Conservation (phyloP, 2,888 invertebrate species). For the Cylindroiulus punctatus region DNA sequence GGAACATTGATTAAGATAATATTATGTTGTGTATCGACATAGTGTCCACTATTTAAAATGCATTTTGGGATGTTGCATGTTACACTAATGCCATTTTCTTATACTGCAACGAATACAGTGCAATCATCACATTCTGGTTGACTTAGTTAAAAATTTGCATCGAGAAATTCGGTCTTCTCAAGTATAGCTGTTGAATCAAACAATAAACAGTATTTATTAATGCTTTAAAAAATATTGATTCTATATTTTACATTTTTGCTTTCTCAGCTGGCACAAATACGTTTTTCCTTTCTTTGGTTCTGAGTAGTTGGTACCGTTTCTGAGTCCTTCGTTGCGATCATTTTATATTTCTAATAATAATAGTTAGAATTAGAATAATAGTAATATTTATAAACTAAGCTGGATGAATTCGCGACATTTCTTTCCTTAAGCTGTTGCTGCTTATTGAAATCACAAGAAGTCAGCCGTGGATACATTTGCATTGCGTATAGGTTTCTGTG, state of each 20-base stretch:
- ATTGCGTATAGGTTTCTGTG: background rate
- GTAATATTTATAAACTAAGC: background rate
- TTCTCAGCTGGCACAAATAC: background rate
- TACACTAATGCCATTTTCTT: too few species aligned
- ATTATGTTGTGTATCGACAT: too few species aligned
- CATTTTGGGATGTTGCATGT: too few species aligned
- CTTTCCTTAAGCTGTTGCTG: conserved; percentile 2
- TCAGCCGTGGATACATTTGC: background rate
- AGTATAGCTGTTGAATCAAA: background rate
- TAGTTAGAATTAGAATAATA: too few species aligned
- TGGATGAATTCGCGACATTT: background rate
- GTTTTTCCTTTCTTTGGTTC: background rate
- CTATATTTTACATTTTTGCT: background rate
- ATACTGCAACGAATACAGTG: too few species aligned
- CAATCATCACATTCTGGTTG: too few species aligned
- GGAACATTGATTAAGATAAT: too few species aligned
- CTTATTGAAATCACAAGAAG: conserved; percentile 35
- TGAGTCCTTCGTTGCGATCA: background rate
- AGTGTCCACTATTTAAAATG: too few species aligned
- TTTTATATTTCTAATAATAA: conserved; percentile 33
- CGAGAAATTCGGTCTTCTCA: too few species aligned
- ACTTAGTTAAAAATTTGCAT: too few species aligned
- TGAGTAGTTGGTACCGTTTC: background rate
- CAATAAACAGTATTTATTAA: background rate
- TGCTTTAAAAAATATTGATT: conserved; percentile 1